phyloP scores from a whole-genome alignment of 1,140 invertebrate species.

The Choristoneura fumiferana region DNA sequence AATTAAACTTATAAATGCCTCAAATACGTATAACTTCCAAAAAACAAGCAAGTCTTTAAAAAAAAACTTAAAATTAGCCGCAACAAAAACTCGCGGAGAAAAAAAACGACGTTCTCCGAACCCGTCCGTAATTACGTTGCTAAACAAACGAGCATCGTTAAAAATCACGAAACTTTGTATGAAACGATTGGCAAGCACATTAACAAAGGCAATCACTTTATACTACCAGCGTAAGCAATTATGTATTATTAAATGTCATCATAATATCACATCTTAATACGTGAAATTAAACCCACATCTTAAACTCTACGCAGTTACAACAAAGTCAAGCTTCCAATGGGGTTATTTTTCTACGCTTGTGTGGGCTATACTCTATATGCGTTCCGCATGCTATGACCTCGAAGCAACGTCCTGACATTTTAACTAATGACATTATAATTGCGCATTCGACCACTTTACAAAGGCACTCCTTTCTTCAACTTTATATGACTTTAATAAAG shows the following conservation, averaged over 20 bases:
- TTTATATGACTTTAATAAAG: not conserved
- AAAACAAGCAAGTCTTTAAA: no score
- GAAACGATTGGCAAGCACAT: not conserved
- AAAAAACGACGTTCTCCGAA: not conserved
- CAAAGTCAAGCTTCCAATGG: not conserved
- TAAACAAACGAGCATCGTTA: not conserved
- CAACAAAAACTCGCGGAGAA: constrained; percentile 10
- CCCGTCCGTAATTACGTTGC: no score
- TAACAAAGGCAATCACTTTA: constrained; percentile 9
- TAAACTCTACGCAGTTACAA: not conserved
- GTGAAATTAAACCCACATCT: not conserved
- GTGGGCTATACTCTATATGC: constrained; percentile 4
- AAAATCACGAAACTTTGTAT: not conserved
- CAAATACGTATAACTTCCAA: no score
- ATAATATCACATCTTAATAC: constrained; percentile 13
- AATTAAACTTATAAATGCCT: no score
- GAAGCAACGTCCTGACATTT: constrained; percentile 35
- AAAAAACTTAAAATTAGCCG: not conserved
- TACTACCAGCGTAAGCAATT: not conserved
- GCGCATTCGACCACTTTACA: constrained; percentile 21
- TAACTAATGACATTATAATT: constrained; percentile 41
- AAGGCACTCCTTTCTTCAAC: not conserved
- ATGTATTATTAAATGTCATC: constrained; percentile 14
- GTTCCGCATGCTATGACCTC: constrained; percentile 26
- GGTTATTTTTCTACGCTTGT: not conserved